Percentiles rank a stretch among this genome's conserved stretches.
Evolutionary conservation across 2,113 vertebrate species (phyloP).

Genomic region (Dasyurus viverrinus): DNA sequence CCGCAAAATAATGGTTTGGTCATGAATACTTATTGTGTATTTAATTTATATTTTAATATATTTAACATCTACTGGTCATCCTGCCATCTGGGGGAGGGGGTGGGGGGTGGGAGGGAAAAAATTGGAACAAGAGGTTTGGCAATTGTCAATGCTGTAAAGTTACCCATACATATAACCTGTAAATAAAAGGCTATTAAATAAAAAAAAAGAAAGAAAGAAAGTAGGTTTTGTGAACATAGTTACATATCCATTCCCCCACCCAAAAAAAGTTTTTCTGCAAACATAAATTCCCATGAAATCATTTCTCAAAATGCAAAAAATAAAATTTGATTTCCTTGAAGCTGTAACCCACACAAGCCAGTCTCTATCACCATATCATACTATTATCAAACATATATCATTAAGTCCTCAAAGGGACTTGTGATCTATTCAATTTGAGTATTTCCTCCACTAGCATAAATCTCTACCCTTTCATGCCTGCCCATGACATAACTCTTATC

Average conservation of each 20-base stretch:
- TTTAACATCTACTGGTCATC: too few relatives aligned
- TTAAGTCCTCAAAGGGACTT: background rate
- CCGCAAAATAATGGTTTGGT: too few relatives aligned
- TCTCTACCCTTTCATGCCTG: background rate
- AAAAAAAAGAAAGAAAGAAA: background rate
- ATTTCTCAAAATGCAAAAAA: background rate
- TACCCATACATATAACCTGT: too few relatives aligned
- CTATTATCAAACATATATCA: background rate
- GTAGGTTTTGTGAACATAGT: background rate
- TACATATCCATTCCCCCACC: background rate
- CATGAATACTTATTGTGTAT: too few relatives aligned
- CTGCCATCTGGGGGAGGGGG: too few relatives aligned
- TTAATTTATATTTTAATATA: too few relatives aligned
- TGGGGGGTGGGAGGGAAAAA: too few relatives aligned
- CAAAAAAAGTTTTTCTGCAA: background rate
- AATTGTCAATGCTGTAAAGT: too few relatives aligned
- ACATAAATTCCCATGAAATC: background rate
- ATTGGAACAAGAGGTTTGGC: too few relatives aligned
- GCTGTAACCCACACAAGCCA: background rate
- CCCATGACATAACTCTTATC: background rate
- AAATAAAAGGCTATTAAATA: too few relatives aligned
- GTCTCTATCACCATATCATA: background rate
- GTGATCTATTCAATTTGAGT: background rate
- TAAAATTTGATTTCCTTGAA: background rate
- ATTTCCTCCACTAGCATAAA: background rate